Base-by-base conservation (phyloP, 1,140 invertebrate genomes). In the Ylistrum balloti region DNA sequence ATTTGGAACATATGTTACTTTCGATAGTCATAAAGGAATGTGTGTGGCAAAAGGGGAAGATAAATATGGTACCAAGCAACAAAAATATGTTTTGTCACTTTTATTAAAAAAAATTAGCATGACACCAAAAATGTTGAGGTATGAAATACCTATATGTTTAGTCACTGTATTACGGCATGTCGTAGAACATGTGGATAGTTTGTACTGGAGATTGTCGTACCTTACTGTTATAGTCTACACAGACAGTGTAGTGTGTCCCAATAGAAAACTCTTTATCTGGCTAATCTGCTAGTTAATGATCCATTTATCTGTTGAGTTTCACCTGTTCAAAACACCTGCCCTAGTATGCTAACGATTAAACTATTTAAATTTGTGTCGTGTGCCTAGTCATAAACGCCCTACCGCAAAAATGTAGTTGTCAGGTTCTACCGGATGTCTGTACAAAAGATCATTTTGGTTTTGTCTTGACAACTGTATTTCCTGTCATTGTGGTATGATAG, bases 271-370 rank as follows among this genome's bases (percentile, higher is more conserved):
- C n/a, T 74, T 74, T 28, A 74, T 74, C 56, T 74, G 28, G 22
- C 28, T 74, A 74, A 74, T 74, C 56, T 74, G 5, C 56, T 28
- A 74, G 9, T 74, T 74, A 74, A 74, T 74, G 56, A n/a, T 74
- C 56, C 56, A 74, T 74, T 74, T 74, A 74, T 28, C 56, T 74
- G n/a, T 28, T 28, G 22, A 74, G 56, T n/a, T 74, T 74, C 56
- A 74, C 56, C 56, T 74, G 56, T 74, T 74, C 56, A 74, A 74
- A n/a, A 74, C 56, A 74, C 56, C 56, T 74, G 56, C 56, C 56
- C 56, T 74, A 74, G 56, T n/a, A n/a, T 74, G 56, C 56, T 74
- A 74, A 74, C 56, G 56, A 74, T 74, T 28, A 74, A 74, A 74
- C 56, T 74, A 74, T 74, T 74, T 74, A 74, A 74, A 74, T 74